A percentile compares a stretch with the other conserved stretches of the same genome.
phyloP scores from a whole-genome alignment of 1,140 invertebrate species.

The Trichonephila clavipes region DNA sequence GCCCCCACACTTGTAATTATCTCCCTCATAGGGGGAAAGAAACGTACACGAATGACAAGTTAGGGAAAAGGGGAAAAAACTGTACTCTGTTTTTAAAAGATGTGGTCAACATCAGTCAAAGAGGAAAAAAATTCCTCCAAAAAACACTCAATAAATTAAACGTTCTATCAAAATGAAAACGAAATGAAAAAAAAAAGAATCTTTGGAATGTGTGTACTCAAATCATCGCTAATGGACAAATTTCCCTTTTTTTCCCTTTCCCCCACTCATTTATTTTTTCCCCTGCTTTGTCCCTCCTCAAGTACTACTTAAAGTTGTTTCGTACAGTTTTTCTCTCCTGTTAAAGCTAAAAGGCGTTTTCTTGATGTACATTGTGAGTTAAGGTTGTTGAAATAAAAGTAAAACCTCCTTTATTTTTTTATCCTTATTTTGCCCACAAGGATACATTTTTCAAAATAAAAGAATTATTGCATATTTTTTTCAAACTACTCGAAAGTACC shows the following conservation, averaged over 20 bases:
- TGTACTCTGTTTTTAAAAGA: neutral
- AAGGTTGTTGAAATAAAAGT: neutral
- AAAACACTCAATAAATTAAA: conserved; percentile 26
- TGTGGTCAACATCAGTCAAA: neutral
- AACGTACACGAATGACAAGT: neutral
- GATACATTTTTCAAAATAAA: neutral
- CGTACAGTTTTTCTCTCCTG: neutral
- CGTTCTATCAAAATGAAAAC: neutral
- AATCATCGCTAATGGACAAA: conserved; percentile 49
- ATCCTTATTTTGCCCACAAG: neutral
- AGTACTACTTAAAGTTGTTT: neutral
- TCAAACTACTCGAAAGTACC: neutral
- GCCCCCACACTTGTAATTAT: neutral
- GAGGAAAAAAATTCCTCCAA: neutral
- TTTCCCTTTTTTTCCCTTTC: neutral
- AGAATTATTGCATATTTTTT: neutral
- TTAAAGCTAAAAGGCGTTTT: conserved; percentile 9
- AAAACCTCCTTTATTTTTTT: neutral
- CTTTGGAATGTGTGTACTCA: neutral
- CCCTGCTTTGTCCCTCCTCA: neutral
- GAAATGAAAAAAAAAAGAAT: neutral
- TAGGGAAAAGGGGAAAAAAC: neutral
- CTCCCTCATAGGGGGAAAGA: neutral
- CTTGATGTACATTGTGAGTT: neutral
- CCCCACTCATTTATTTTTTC: neutral